A percentile compares a stretch with the other conserved stretches of the same genome.
Conservation (phyloP, 2,113 vertebrate species). For the Sus scrofa region DNA sequence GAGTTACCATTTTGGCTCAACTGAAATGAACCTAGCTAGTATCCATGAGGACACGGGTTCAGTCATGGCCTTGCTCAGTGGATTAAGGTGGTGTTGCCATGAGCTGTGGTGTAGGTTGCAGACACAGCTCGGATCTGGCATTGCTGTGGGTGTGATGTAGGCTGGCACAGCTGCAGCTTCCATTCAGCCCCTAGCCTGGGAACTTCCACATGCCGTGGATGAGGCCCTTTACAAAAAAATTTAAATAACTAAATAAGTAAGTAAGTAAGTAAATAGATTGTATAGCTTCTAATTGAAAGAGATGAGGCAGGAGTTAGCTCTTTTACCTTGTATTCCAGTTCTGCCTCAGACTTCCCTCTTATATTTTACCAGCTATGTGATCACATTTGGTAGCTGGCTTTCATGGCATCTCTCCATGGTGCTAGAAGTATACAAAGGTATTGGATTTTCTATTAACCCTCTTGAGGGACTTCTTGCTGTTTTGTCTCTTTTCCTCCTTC, state of each 20-base stretch:
- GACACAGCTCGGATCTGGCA: no score
- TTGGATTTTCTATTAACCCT: constrained; percentile 20
- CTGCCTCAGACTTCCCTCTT: neutral
- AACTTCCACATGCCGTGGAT: no score
- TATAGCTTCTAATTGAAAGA: neutral
- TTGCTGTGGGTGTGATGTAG: no score
- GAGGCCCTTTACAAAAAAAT: no score
- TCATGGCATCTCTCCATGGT: constrained; percentile 21
- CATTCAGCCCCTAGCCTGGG: no score
- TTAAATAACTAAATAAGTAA: no score
- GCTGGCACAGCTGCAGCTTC: no score
- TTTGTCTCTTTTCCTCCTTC: neutral
- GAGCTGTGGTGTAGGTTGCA: no score
- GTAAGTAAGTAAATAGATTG: neutral
- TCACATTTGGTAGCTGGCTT: neutral
- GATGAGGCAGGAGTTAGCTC: neutral
- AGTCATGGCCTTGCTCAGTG: no score
- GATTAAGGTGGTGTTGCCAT: neutral
- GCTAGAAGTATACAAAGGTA: neutral
- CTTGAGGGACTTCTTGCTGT: neutral
- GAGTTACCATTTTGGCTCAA: no score
- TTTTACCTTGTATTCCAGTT: constrained; percentile 5
- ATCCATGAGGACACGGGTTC: no score
- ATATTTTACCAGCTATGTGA: neutral
- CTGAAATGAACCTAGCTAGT: no score